Percentiles rank a stretch among this genome's conserved stretches.
phyloP scores from a whole-genome alignment of 2,797 vertebrate species.

The Hipposideros larvatus region DNA sequence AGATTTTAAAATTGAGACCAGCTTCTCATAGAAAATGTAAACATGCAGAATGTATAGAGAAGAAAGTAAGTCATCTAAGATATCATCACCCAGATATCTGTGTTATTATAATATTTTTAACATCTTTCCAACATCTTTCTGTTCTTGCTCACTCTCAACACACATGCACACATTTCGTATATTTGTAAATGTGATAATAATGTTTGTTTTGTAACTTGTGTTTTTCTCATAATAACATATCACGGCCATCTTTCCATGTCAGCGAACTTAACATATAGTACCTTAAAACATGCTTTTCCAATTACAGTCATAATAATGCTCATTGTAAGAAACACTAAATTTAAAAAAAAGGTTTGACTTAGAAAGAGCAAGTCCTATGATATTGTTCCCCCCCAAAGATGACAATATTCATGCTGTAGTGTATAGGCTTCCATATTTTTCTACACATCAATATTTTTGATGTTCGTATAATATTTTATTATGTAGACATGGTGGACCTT shows the following conservation, averaged over 20 bases:
- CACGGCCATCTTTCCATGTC: not conserved
- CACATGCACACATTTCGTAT: not conserved
- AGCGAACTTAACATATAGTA: not conserved
- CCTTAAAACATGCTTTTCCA: conserved; percentile 31
- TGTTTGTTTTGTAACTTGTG: not conserved
- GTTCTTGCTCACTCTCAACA: not conserved
- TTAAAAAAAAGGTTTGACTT: not conserved
- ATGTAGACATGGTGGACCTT: not conserved
- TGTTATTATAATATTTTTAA: not conserved
- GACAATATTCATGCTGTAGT: not conserved
- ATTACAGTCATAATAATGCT: not conserved
- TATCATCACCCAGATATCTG: not conserved
- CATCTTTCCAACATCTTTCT: not conserved
- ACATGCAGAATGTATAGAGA: not conserved
- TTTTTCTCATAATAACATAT: not conserved
- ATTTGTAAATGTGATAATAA: not conserved
- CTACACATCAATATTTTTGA: not conserved
- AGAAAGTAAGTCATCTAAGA: not conserved
- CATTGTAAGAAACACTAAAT: not conserved
- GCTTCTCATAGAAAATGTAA: not conserved
- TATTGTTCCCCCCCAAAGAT: not conserved
- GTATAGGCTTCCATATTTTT: not conserved
- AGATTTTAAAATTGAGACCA: not conserved
- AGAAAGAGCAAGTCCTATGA: not conserved
- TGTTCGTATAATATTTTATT: not conserved